phyloP scores from a whole-genome alignment of 1,140 invertebrate genomes.

The Drosophila persimilis region DNA sequence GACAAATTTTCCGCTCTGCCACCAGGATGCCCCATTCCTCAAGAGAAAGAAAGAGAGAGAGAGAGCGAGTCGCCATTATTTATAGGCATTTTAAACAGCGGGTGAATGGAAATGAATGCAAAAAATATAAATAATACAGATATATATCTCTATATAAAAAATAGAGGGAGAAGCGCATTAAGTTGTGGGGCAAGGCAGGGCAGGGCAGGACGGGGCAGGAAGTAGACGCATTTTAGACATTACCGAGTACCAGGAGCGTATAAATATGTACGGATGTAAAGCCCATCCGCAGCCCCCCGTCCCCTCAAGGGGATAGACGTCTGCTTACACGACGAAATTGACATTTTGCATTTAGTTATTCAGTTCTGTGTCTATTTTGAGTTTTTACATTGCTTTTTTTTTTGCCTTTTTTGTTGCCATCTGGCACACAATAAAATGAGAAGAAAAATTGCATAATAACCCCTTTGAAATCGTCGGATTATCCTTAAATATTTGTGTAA shows the following conservation, averaged over 20 bases:
- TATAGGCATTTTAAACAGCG: constrained; percentile 76
- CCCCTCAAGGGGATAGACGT: constrained; percentile 34
- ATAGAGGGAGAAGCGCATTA: constrained; percentile 42
- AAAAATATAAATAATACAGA: constrained; percentile 55
- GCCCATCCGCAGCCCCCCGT: not conserved
- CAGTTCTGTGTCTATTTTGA: constrained; percentile 55
- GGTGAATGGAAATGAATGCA: constrained; percentile 62
- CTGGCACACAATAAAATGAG: constrained; percentile 73
- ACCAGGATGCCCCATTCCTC: not conserved
- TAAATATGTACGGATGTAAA: constrained; percentile 52
- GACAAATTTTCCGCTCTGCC: constrained; percentile 50
- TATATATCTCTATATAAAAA: constrained; percentile 1
- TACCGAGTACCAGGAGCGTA: constrained; percentile 41
- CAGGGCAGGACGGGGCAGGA: constrained; percentile 42
- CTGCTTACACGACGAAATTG: constrained; percentile 77
- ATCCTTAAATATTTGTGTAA: constrained; percentile 82
- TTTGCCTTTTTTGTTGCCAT: constrained; percentile 27
- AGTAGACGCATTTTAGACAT: constrained; percentile 69
- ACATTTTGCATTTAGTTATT: constrained; percentile 81
- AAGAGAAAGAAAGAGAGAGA: not conserved
- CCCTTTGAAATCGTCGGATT: constrained; percentile 82
- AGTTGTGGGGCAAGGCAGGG: constrained; percentile 58
- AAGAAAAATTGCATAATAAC: constrained; percentile 82
- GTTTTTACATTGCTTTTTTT: constrained; percentile 25
- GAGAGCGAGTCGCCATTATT: constrained; percentile 43